Conservation (phyloP, 2,888 invertebrate genomes). For the Philopedon plagiatum region DNA sequence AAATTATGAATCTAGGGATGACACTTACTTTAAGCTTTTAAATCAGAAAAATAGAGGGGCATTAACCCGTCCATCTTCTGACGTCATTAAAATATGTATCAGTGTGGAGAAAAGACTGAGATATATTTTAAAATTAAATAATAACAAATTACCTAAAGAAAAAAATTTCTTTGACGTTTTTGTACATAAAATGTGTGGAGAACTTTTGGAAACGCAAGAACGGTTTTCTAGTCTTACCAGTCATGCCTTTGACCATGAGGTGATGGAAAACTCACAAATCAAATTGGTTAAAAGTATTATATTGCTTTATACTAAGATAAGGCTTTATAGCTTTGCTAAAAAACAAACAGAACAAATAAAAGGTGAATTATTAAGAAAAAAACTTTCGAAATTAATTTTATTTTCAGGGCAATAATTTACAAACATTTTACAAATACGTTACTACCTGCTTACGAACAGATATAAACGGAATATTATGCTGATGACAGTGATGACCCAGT, state of each 20-base stretch:
- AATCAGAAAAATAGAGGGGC: too few species aligned
- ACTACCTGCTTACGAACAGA: too few species aligned
- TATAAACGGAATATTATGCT: too few species aligned
- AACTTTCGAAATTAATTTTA: slow-evolving; percentile 15
- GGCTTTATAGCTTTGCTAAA: slow-evolving; percentile 12
- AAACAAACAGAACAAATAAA: slow-evolving; percentile 7
- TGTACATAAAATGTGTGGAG: neutral
- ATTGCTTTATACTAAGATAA: neutral
- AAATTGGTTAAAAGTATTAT: slow-evolving; percentile 8
- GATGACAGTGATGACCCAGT: too few species aligned
- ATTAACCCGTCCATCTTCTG: too few species aligned
- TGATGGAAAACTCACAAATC: slow-evolving; percentile 1
- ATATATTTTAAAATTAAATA: too few species aligned
- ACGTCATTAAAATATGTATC: too few species aligned
- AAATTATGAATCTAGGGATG: too few species aligned
- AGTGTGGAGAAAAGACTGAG: too few species aligned
- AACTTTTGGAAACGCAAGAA: neutral
- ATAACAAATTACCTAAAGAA: too few species aligned
- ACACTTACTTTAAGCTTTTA: too few species aligned
- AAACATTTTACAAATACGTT: too few species aligned
- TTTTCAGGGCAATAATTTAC: slow-evolving; percentile 9
- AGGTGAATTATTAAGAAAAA: slow-evolving; percentile 13
- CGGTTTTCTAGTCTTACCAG: neutral
- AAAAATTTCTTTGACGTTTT: slow-evolving; percentile 9
- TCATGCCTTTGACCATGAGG: neutral